A percentile compares a stretch with the other conserved stretches of the same genome.
These are phyloP conservation scores for Puntigrus tetrazona DNA, from an alignment of 2,113 vertebrate species.

Conservation along the genomic window DNA sequence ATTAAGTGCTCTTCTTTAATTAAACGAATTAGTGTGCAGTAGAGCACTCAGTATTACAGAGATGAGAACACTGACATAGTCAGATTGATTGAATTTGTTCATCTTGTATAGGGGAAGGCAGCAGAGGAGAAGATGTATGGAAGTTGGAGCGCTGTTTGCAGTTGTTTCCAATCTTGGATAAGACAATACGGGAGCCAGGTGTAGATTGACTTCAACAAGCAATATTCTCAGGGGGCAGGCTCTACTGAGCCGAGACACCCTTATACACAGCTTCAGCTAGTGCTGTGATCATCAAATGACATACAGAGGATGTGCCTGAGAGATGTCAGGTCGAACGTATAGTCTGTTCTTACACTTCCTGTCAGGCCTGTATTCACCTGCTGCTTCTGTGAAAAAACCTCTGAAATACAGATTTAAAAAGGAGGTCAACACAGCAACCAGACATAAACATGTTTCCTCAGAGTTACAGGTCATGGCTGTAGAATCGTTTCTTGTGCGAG, in stretches of 20 bases:
- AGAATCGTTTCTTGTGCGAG: not conserved
- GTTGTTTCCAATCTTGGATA: not conserved
- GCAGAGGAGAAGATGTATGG: not conserved
- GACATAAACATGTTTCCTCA: not conserved
- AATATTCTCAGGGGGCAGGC: not conserved
- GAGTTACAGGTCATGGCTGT: not conserved
- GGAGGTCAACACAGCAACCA: not conserved
- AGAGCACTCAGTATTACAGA: conserved; percentile 21
- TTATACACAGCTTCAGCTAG: not conserved
- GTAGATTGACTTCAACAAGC: conserved; percentile 3
- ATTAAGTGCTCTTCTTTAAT: conserved; percentile 55
- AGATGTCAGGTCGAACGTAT: not conserved
- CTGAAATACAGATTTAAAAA: conserved; percentile 2
- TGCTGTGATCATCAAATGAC: not conserved
- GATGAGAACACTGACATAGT: conserved; percentile 38
- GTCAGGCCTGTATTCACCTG: not conserved
- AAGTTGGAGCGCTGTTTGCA: not conserved
- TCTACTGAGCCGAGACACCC: conserved; percentile 13
- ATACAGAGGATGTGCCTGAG: not conserved
- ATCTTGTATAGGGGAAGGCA: not conserved
- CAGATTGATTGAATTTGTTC: conserved; percentile 39
- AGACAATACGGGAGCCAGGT: not conserved
- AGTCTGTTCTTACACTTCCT: not conserved
- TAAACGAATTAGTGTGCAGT: conserved; percentile 35
- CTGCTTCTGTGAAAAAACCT: not conserved